Evolutionary conservation across 2,888 invertebrate genomes (phyloP).

Genomic region (Folsomia candida): DNA sequence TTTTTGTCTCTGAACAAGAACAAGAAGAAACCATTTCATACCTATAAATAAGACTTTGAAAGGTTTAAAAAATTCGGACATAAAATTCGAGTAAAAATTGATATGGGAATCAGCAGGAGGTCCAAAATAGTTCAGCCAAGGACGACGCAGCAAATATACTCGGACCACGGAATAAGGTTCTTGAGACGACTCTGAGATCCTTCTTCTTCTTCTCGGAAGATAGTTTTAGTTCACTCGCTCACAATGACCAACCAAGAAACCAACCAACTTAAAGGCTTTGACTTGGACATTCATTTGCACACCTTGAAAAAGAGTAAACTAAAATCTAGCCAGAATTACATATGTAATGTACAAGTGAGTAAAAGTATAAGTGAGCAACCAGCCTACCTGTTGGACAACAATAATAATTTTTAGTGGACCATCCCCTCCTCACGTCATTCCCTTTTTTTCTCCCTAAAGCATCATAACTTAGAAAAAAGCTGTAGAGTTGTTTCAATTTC

Average conservation of each 20-base stretch:
- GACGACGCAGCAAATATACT: not conserved
- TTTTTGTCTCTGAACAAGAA: slow-evolving; percentile 12
- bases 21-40: slow-evolving; percentile 6
- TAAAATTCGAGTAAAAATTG: slow-evolving; percentile 40
- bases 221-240: not conserved
- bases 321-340: not conserved
- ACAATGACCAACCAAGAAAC: not conserved
- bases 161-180: not conserved
- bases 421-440: not conserved
- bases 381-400: not conserved
- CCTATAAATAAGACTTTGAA: slow-evolving; percentile 20
- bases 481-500: not conserved
- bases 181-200: no score
- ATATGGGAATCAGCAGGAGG: slow-evolving; percentile 35
- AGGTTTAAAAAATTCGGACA: slow-evolving; percentile 40
- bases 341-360: not conserved
- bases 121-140: slow-evolving; percentile 16
- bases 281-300: not conserved
- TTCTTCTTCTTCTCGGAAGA: not conserved
- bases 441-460: not conserved
- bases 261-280: not conserved
- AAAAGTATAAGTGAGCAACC: not conserved
- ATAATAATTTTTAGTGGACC: not conserved
- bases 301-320: no score
- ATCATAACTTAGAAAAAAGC: not conserved